These are phyloP conservation scores for Eupeodes latifasciatus DNA, from an alignment of 2,888 invertebrate species.

Conservation along the genomic window DNA sequence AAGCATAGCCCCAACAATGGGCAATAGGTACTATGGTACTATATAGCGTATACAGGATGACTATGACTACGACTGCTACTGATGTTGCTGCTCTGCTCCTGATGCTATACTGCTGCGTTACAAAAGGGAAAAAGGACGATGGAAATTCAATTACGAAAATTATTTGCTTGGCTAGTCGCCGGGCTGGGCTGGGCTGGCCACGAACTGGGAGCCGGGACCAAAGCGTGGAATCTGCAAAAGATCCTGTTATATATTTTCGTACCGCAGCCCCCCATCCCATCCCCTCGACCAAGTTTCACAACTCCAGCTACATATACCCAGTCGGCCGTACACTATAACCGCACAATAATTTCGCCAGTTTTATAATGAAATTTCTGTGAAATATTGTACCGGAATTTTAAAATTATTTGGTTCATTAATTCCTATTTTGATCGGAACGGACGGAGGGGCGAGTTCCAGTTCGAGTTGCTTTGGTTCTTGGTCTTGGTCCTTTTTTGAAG, in stretches of 20 bases:
- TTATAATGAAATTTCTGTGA: constrained; percentile 79
- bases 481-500: constrained; percentile 30
- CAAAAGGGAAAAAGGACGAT: constrained; percentile 75
- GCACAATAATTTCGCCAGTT: constrained; percentile 74
- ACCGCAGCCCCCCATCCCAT: not conserved
- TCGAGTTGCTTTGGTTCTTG: constrained; percentile 18
- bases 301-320: not conserved
- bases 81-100: not conserved
- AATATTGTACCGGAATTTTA: constrained; percentile 78
- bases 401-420: constrained; percentile 78
- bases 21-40: constrained; percentile 35
- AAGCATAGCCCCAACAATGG: constrained; percentile 21
- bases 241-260: constrained; percentile 17
- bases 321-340: constrained; percentile 66
- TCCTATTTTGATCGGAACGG: constrained; percentile 72
- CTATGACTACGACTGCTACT: constrained; percentile 1
- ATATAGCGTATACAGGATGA: too few relatives aligned
- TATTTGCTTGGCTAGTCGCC: constrained; percentile 78
- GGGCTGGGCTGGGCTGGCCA: not conserved
- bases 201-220: constrained; percentile 37
- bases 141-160: constrained; percentile 79
- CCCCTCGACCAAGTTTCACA: not conserved
- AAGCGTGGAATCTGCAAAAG: constrained; percentile 29
- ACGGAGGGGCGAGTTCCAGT: not conserved
- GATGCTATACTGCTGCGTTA: constrained; percentile 41